Evolutionary conservation across 2,797 vertebrate species (phyloP), one percentile per base, ranked within the genome.

Genomic region (Bradypodion ventrale): DNA sequence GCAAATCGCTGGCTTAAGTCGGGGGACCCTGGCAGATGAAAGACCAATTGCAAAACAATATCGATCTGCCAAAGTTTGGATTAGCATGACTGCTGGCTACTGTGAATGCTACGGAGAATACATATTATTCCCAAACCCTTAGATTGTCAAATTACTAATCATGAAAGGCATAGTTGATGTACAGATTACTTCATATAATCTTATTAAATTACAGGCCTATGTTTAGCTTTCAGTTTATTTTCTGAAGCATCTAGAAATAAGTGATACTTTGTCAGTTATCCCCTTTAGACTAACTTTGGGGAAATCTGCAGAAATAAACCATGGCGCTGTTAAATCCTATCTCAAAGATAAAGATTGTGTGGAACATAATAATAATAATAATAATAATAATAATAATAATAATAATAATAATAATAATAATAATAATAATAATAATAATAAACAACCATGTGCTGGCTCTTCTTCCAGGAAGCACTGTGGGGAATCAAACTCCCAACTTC

Each of bases 21-120:
- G 66, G 44, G 2, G 52, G 73, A 44, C 66, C 49, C 32, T 23
- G 73, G 2, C 19, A 56, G 9, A 56, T 70, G 44, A 84, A 84
- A 81, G 72, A 44, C 10, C 49, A 37, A 40, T 3, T 40, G 68
- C 27, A 76, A 52, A 29, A 15, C 59, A 42, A 63, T 76, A 65
- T 27, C 44, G 73, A 82, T 72, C 19, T 16, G n/a, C 1, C 40
- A 5, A 60, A 66, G 16, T n/a, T 66, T 78, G 6, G 66, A 23
- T 19, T 13, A 0, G 62, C 74, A 2, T 12, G 52, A 1, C 2
- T 1, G 19, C 2, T 25, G 74, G 1, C 7, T 16, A 19, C 42
- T 7, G 7, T 42, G 8, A 2, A 13, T 27, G n/a, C 7, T 27
- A 16, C 5, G 69, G 46, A 25, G 4, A 40, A 78, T 73, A 13